phyloP scores from a whole-genome alignment of 1,140 invertebrate species.

The Drosophila sp. region DNA sequence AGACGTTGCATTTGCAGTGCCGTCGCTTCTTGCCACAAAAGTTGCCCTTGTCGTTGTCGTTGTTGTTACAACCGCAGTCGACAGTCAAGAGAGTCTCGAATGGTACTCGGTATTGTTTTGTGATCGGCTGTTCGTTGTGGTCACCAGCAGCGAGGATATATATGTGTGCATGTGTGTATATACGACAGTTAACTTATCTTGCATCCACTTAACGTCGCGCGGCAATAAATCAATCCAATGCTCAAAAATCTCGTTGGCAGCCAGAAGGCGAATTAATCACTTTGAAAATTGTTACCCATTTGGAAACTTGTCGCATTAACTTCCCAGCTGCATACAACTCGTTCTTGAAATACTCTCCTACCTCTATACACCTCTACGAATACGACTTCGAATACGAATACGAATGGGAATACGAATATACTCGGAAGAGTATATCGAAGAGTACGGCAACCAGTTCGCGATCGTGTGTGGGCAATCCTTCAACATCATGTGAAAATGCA shows the following conservation, averaged over 20 bases:
- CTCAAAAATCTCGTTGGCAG: conserved; percentile 78
- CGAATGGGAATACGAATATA: neutral
- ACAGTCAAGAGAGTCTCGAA: conserved; percentile 23
- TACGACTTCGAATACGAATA: neutral
- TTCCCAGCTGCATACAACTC: conserved; percentile 58
- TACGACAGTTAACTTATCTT: conserved; percentile 83
- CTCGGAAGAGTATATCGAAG: neutral
- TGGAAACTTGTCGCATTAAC: conserved; percentile 81
- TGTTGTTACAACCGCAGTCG: conserved; percentile 23
- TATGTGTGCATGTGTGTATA: too few species aligned
- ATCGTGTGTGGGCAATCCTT: conserved; percentile 78
- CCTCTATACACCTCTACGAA: neutral
- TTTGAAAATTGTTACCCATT: conserved; percentile 84
- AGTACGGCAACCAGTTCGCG: conserved; percentile 36
- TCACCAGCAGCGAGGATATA: conserved; percentile 79
- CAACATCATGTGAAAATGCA: conserved; percentile 70
- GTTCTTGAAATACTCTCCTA: conserved; percentile 21
- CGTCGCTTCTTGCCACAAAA: conserved; percentile 6
- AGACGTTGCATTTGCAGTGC: conserved; percentile 47
- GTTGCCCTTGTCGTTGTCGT: conserved; percentile 18
- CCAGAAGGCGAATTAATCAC: conserved; percentile 83
- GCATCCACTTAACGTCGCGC: conserved; percentile 83
- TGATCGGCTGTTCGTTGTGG: conserved; percentile 61
- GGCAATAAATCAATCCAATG: conserved; percentile 83
- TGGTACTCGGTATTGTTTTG: conserved; percentile 58